These are phyloP conservation scores for Drosophila stalkeri DNA, from an alignment of 2,888 invertebrate species.

Conservation along the genomic window DNA sequence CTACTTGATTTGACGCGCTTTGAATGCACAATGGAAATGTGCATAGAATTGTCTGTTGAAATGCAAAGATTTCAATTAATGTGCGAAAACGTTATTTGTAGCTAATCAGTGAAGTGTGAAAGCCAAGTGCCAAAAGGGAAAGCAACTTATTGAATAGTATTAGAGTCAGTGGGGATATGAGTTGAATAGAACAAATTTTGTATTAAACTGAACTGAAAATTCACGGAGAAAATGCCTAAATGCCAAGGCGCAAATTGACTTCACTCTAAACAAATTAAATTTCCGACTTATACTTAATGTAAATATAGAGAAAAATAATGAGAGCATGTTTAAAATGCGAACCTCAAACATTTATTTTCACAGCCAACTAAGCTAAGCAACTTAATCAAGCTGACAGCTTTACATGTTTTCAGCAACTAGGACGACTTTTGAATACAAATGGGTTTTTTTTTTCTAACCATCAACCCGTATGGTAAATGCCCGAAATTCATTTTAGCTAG, in stretches of 20 bases:
- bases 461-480: constrained; percentile 14
- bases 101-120: constrained; percentile 6
- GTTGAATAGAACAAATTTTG: background rate
- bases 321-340: background rate
- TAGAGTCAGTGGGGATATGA: background rate
- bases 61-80: constrained; percentile 25
- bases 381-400: constrained; percentile 14
- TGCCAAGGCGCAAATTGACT: no score
- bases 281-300: background rate
- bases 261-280: no score
- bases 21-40: constrained; percentile 39
- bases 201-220: background rate
- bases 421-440: constrained; percentile 9
- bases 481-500: constrained; percentile 14
- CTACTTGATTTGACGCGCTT: constrained; percentile 24
- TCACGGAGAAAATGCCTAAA: background rate
- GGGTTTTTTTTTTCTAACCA: constrained; percentile 1
- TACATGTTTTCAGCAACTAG: constrained; percentile 1
- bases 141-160: background rate
- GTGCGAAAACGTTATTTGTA: constrained; percentile 4
- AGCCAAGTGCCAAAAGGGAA: background rate
- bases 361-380: background rate
- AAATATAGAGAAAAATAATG: background rate
- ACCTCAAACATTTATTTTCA: background rate
- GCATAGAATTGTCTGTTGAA: constrained; percentile 13